A percentile compares a stretch with the other conserved stretches of the same genome.
These are phyloP conservation scores for Dunckerocampus dactyliophorus DNA, from an alignment of 2,113 vertebrate species.

Conservation along the genomic window DNA sequence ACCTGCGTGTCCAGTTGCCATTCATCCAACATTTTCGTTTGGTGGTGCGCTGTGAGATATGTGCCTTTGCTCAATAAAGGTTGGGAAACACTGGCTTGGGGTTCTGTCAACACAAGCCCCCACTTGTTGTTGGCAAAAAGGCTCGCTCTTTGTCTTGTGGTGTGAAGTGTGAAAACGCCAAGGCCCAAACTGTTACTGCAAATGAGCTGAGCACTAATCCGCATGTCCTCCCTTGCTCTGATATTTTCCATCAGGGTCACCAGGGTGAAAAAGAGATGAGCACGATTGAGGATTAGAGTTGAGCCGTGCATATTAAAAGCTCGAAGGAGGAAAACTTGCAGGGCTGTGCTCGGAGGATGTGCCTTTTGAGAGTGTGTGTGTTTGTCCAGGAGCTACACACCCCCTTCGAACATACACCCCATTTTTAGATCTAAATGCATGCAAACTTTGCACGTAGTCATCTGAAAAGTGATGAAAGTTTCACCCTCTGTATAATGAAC, in stretches of 20 bases:
- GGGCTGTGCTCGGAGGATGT: conserved; percentile 35
- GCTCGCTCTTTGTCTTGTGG: neutral
- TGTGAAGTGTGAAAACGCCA: neutral
- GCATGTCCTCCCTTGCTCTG: conserved; percentile 29
- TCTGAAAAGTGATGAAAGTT: neutral
- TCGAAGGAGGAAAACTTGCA: conserved; percentile 40
- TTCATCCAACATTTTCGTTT: no score
- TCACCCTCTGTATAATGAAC: neutral
- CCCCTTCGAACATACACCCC: neutral
- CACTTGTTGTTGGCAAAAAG: neutral
- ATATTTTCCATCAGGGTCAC: conserved; percentile 45
- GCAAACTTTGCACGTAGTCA: neutral
- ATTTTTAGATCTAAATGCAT: conserved; percentile 4
- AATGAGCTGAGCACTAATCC: conserved; percentile 31
- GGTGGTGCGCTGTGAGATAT: no score
- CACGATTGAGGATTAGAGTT: conserved; percentile 49
- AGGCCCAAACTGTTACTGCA: conserved; percentile 11
- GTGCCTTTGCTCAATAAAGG: no score
- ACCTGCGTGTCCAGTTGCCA: no score
- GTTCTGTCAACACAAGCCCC: neutral
- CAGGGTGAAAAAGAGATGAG: conserved; percentile 45
- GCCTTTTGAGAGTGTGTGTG: conserved; percentile 24
- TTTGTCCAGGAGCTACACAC: conserved; percentile 13
- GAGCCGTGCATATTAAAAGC: conserved; percentile 66
- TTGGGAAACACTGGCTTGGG: neutral